These are phyloP conservation scores for Elephas maximus DNA, from an alignment of 2,113 vertebrate genomes.

Conservation along the genomic window DNA sequence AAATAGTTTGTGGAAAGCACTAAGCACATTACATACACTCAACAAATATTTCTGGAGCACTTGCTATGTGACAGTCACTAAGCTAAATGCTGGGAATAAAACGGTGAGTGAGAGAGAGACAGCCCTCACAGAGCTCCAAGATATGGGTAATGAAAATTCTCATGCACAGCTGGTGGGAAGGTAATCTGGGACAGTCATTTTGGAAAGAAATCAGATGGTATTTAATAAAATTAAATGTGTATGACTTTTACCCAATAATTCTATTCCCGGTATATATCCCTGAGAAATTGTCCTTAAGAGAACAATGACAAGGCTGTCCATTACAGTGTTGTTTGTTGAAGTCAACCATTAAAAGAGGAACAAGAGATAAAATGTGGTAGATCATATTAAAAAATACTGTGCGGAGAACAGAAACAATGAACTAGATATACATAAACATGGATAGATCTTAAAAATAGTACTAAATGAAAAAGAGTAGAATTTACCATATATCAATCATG, in stretches of 20 bases:
- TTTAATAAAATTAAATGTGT: background rate
- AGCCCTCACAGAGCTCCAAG: background rate
- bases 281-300: slow-evolving; percentile 1
- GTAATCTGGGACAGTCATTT: background rate
- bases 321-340: background rate
- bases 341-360: background rate
- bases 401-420: too few species aligned
- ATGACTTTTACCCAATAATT: background rate
- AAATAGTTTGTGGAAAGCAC: background rate
- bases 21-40: background rate
- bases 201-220: background rate
- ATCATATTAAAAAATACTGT: background rate
- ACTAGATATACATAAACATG: background rate
- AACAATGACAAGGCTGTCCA: background rate
- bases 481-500: background rate
- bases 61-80: background rate
- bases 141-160: background rate
- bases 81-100: background rate
- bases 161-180: background rate
- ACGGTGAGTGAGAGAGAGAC: background rate
- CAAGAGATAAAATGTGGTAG: background rate
- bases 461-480: background rate
- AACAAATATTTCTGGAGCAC: background rate
- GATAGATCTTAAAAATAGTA: background rate
- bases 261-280: background rate